Conservation (phyloP, 1,140 invertebrate species). For the Drosophila nikananu region DNA sequence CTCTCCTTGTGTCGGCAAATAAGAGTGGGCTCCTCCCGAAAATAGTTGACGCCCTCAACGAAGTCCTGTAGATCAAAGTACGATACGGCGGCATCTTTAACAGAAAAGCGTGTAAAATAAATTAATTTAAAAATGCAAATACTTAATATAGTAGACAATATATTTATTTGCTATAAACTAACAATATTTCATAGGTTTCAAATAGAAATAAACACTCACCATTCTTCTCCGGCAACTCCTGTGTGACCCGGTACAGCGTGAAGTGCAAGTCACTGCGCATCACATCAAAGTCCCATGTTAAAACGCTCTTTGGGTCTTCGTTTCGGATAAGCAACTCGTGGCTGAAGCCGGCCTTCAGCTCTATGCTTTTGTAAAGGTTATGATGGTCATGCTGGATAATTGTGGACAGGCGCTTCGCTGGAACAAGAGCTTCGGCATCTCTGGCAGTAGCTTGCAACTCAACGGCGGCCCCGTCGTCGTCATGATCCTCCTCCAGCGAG, state of each 20-base stretch:
- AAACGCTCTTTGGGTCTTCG: constrained; percentile 93
- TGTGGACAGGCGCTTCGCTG: constrained; percentile 53
- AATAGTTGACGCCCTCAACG: constrained; percentile 92
- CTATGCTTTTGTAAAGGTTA: constrained; percentile 87
- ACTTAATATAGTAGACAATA: background rate
- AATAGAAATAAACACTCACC: constrained; percentile 40
- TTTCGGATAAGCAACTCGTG: constrained; percentile 95
- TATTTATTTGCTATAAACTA: background rate
- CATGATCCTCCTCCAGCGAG: constrained; percentile 87
- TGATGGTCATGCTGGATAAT: constrained; percentile 85
- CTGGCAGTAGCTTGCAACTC: constrained; percentile 11
- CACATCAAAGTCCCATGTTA: constrained; percentile 99
- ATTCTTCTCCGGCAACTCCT: constrained; percentile 85
- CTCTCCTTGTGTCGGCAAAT: constrained; percentile 97
- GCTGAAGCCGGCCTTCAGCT: constrained; percentile 88
- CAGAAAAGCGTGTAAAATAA: background rate
- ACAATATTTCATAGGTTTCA: background rate
- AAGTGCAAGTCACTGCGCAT: constrained; percentile 95
- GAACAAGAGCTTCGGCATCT: constrained; percentile 4
- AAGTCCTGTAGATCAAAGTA: constrained; percentile 90
- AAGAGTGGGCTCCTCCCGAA: constrained; percentile 92
- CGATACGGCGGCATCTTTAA: constrained; percentile 83
- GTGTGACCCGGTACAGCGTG: constrained; percentile 91
- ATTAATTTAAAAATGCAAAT: background rate
- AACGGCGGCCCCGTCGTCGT: constrained; percentile 82